Evolutionary conservation across 2,797 vertebrate genomes (phyloP).

Genomic region (Chelon labrosus): DNA sequence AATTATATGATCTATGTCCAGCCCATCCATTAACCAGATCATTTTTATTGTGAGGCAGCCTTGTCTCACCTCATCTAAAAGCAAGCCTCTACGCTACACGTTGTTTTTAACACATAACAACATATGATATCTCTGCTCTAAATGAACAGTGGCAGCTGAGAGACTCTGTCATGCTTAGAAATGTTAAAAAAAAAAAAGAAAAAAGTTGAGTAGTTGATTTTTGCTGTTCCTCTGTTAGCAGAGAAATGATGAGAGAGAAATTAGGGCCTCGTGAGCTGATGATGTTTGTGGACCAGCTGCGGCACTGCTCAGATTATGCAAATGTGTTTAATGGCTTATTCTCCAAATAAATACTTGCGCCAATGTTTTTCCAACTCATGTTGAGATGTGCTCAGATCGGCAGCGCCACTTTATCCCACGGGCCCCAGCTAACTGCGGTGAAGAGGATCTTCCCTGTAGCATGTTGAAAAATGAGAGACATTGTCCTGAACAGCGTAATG

Average conservation of each 20-base stretch:
- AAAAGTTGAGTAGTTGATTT: constrained; percentile 50
- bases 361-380: constrained; percentile 52
- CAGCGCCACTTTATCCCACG: constrained; percentile 35
- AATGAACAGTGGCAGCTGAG: constrained; percentile 65
- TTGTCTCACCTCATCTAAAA: constrained; percentile 65
- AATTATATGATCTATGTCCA: too few species aligned
- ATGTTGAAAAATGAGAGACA: constrained; percentile 67
- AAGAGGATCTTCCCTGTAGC: constrained; percentile 52
- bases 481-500: constrained; percentile 50
- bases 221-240: constrained; percentile 52
- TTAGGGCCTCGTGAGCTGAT: constrained; percentile 58
- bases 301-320: constrained; percentile 74
- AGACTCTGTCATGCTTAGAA: constrained; percentile 60
- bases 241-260: constrained; percentile 69
- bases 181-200: constrained; percentile 52
- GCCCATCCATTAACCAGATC: too few species aligned
- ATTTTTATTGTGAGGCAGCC: constrained; percentile 15
- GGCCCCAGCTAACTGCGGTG: constrained; percentile 33
- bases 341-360: constrained; percentile 70
- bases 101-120: constrained; percentile 57
- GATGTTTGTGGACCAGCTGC: constrained; percentile 64
- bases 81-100: constrained; percentile 34
- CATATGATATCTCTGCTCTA: constrained; percentile 61
- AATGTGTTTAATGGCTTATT: constrained; percentile 72
- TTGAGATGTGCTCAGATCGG: constrained; percentile 45